These are phyloP conservation scores for Aphidius ervi DNA, from an alignment of 1,140 invertebrate genomes.

Conservation along the genomic window DNA sequence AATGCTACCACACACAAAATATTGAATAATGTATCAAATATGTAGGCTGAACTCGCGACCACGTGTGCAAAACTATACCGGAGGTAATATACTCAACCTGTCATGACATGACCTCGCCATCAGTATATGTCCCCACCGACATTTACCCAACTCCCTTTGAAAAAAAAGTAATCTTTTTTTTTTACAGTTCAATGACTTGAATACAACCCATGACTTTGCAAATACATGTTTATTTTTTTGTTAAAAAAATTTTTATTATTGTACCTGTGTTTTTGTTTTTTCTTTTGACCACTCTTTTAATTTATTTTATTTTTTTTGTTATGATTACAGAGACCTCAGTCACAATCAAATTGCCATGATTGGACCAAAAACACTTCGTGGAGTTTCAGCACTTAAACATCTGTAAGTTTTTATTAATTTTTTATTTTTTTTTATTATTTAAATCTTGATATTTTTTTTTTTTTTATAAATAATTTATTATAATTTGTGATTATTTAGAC, in stretches of 20 bases:
- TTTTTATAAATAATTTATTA: too few relatives aligned
- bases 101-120: slow-evolving; percentile 13
- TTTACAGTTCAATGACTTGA: background rate
- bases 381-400: slow-evolving; percentile 74
- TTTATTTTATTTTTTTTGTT: slow-evolving; percentile 4
- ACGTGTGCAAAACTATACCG: slow-evolving; percentile 25
- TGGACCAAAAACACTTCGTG: slow-evolving; percentile 81
- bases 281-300: background rate
- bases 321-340: slow-evolving; percentile 80
- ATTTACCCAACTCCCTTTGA: background rate
- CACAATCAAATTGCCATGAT: slow-evolving; percentile 87
- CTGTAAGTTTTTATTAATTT: slow-evolving; percentile 60
- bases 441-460: background rate
- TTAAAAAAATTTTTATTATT: slow-evolving; percentile 1
- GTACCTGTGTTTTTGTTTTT: background rate
- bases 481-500: slow-evolving; percentile 53
- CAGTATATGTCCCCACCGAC: slow-evolving; percentile 5
- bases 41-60: slow-evolving; percentile 38
- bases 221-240: slow-evolving; percentile 7
- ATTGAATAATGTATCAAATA: slow-evolving; percentile 39
- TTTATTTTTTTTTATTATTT: too few relatives aligned
- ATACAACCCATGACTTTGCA: background rate
- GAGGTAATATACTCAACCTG: slow-evolving; percentile 16
- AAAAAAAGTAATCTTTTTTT: background rate
- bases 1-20: slow-evolving; percentile 23